phyloP scores from a whole-genome alignment of 2,888 invertebrate species.

The Andricus curvator region DNA sequence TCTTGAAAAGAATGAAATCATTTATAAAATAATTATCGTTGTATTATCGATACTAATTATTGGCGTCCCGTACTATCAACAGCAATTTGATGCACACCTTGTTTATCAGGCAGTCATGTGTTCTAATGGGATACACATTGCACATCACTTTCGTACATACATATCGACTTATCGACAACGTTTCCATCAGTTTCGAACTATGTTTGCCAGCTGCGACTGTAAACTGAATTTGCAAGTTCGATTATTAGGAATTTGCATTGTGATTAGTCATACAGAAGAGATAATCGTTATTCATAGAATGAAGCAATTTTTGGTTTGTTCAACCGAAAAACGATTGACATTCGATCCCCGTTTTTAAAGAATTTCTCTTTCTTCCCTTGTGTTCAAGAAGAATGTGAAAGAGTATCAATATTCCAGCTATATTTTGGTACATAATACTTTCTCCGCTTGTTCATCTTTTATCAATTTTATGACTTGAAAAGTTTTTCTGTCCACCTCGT shows the following conservation, averaged over 20 bases:
- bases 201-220: constrained; percentile 22
- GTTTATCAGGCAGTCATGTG: constrained; percentile 22
- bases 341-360: too few relatives aligned
- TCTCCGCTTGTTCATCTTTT: too few relatives aligned
- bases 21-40: background rate
- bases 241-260: constrained; percentile 19
- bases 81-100: constrained; percentile 12
- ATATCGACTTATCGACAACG: constrained; percentile 34
- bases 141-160: constrained; percentile 24
- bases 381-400: too few relatives aligned
- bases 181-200: constrained; percentile 34
- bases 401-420: too few relatives aligned
- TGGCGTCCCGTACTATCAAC: background rate
- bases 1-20: background rate
- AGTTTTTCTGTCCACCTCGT: too few relatives aligned
- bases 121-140: constrained; percentile 28
- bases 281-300: background rate
- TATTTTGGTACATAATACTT: too few relatives aligned
- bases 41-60: constrained; percentile 1
- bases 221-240: constrained; percentile 28
- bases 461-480: too few relatives aligned
- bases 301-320: too few relatives aligned
- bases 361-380: too few relatives aligned
- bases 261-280: background rate
- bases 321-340: too few relatives aligned